These are phyloP conservation scores for Psilopsiagon aymara DNA, from an alignment of 2,113 vertebrate species.

Conservation along the genomic window DNA sequence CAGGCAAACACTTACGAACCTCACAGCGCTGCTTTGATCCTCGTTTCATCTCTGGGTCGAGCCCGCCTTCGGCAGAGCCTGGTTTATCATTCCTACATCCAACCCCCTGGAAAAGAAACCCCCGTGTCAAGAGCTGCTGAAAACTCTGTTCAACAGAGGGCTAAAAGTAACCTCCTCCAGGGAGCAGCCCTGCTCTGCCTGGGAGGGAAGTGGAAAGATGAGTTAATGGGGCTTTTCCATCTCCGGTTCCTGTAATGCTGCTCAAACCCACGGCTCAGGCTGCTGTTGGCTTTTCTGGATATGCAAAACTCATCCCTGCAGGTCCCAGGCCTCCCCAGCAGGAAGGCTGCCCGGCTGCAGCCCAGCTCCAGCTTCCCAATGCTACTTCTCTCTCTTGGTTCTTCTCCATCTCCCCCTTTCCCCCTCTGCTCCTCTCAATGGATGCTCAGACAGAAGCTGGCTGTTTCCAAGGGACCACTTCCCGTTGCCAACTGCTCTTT, in stretches of 20 bases:
- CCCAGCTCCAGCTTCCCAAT: not conserved
- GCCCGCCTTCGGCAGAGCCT: not conserved
- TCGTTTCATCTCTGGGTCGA: not conserved
- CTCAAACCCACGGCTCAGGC: not conserved
- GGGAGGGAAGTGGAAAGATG: not conserved
- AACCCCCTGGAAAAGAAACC: not conserved
- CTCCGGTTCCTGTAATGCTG: not conserved
- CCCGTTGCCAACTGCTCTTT: not conserved
- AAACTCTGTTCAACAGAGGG: not conserved
- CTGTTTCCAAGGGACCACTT: constrained; percentile 23
- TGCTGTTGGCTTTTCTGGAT: not conserved
- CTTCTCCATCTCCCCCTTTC: not conserved
- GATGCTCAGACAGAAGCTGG: not conserved
- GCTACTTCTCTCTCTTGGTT: not conserved
- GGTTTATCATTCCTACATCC: not conserved
- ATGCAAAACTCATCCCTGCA: not conserved
- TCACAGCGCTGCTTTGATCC: not conserved
- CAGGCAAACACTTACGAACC: not conserved
- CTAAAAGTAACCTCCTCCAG: not conserved
- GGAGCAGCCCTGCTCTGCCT: not conserved
- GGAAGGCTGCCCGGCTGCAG: not conserved
- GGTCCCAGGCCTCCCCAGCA: not conserved
- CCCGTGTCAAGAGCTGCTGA: not conserved
- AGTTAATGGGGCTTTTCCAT: constrained; percentile 6
- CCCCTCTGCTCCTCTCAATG: not conserved